Evolutionary conservation across 2,888 invertebrate species (phyloP).

Genomic region (Panzeria rudis): DNA sequence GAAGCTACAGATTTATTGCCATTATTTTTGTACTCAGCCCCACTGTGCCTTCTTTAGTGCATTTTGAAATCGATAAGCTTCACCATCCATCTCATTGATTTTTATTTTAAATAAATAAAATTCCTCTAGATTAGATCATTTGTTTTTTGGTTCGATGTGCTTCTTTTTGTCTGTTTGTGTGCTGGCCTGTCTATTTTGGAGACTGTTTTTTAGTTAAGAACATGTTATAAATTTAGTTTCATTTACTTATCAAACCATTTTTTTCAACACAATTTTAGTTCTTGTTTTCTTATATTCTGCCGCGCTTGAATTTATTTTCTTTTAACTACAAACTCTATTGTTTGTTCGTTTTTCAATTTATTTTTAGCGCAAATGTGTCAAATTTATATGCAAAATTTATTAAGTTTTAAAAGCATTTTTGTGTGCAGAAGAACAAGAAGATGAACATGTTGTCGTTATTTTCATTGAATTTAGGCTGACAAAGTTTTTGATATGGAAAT

Average conservation of each 20-base stretch:
- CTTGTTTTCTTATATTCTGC: not conserved
- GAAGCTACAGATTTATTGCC: too few species aligned
- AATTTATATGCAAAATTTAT: slow-evolving; percentile 68
- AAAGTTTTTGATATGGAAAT: not conserved
- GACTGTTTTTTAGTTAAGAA: not conserved
- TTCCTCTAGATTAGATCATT: too few species aligned
- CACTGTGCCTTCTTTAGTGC: too few species aligned
- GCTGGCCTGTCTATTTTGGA: too few species aligned
- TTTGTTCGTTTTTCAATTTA: slow-evolving; percentile 9
- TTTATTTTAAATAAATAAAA: too few species aligned
- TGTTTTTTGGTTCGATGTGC: too few species aligned
- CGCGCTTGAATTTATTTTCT: not conserved
- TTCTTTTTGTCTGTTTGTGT: too few species aligned
- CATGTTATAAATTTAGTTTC: not conserved
- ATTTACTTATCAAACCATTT: not conserved
- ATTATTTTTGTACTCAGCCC: too few species aligned
- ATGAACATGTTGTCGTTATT: not conserved
- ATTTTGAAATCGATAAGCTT: too few species aligned
- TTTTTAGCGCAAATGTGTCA: slow-evolving; percentile 51
- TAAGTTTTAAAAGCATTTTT: slow-evolving; percentile 69
- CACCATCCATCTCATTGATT: too few species aligned
- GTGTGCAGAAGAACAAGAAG: slow-evolving; percentile 64
- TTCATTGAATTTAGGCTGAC: slow-evolving; percentile 44
- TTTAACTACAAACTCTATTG: slow-evolving; percentile 1
- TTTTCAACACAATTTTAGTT: not conserved